phyloP scores from a whole-genome alignment of 2,113 vertebrate genomes.

The Baryphthengus martii region DNA sequence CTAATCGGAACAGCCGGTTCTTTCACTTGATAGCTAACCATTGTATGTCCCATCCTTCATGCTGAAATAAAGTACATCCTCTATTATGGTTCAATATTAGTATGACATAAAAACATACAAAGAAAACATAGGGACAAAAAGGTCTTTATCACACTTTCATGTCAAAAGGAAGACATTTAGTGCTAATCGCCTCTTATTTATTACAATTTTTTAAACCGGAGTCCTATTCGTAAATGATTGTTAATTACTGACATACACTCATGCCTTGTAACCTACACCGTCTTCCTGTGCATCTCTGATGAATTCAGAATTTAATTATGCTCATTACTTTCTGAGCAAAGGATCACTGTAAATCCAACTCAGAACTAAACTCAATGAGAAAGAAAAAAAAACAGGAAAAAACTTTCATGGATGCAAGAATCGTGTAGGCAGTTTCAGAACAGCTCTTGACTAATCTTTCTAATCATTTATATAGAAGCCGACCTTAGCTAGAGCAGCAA shows the following conservation, averaged over 20 bases:
- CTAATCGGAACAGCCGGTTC: background rate
- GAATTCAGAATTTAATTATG: conserved; percentile 10
- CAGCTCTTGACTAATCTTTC: conserved; percentile 51
- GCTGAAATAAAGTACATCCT: background rate
- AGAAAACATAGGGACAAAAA: background rate
- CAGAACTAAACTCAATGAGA: background rate
- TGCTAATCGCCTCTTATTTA: conserved; percentile 28
- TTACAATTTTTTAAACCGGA: background rate
- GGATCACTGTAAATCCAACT: background rate
- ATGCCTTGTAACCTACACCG: background rate
- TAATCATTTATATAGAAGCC: conserved; percentile 54
- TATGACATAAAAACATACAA: background rate
- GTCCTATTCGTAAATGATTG: background rate
- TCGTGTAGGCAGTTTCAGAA: conserved; percentile 44
- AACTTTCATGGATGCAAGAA: conserved; percentile 6
- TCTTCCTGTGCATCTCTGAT: background rate
- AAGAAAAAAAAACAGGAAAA: background rate
- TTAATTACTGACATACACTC: background rate
- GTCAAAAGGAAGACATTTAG: background rate
- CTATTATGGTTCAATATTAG: background rate
- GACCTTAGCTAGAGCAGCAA: conserved; percentile 42
- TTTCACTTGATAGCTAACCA: background rate
- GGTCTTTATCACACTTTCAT: background rate
- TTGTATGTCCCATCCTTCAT: background rate
- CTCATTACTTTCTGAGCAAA: conserved; percentile 5